These are phyloP conservation scores for Tipula vernalis DNA, from an alignment of 2,888 invertebrate genomes.

Conservation along the genomic window DNA sequence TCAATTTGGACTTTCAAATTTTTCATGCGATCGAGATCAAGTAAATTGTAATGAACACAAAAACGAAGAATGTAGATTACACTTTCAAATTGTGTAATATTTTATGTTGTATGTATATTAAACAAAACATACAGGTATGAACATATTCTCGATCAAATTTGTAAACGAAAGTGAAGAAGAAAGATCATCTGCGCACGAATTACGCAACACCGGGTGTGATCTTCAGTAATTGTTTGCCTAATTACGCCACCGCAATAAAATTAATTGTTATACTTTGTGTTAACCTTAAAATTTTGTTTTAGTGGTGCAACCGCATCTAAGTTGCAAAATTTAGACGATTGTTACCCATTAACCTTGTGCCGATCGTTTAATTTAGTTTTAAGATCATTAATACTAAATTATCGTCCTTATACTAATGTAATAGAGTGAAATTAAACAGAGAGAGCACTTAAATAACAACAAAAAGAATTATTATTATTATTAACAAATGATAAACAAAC, in stretches of 20 bases:
- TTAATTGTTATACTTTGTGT: neutral
- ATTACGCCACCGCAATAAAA: neutral
- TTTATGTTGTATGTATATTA: neutral
- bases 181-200: neutral
- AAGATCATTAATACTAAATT: neutral
- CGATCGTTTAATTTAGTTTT: neutral
- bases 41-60: neutral
- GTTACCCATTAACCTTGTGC: neutral
- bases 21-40: neutral
- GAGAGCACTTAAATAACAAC: neutral
- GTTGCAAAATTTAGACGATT: neutral
- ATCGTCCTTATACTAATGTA: neutral
- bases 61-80: neutral
- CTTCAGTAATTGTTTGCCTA: neutral
- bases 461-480: neutral
- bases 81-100: neutral
- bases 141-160: neutral
- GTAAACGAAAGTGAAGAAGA: neutral
- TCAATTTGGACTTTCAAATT: neutral
- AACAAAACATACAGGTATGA: neutral
- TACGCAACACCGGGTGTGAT: neutral
- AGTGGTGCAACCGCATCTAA: too few relatives aligned
- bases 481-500: neutral
- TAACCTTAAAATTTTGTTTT: neutral
- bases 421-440: neutral